Evolutionary conservation across 2,888 invertebrate species (phyloP).

Genomic region (Mechanitis mazaeus): DNA sequence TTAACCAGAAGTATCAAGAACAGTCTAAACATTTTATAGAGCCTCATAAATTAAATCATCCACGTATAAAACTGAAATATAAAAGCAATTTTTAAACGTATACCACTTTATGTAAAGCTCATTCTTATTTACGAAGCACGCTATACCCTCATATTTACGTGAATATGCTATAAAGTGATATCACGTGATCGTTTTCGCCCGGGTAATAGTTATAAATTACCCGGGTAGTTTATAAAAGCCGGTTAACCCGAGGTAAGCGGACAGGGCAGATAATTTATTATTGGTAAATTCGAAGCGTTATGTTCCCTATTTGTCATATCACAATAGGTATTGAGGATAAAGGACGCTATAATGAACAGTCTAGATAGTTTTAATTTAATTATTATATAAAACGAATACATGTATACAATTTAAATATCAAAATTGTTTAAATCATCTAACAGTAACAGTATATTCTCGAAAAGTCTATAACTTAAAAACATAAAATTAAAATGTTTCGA

Average conservation of each 20-base stretch:
- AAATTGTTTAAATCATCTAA: too few species aligned
- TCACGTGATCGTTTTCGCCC: constrained; percentile 73
- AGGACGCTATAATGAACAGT: constrained; percentile 19
- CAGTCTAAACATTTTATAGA: neutral
- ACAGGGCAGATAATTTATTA: constrained; percentile 75
- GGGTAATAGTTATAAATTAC: constrained; percentile 77
- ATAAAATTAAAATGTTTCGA: constrained; percentile 23
- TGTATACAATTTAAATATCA: too few species aligned
- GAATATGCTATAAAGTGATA: constrained; percentile 76
- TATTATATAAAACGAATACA: too few species aligned
- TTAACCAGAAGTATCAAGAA: too few species aligned
- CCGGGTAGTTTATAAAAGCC: constrained; percentile 76
- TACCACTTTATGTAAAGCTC: constrained; percentile 22
- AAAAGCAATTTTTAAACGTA: constrained; percentile 19
- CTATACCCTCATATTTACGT: constrained; percentile 65
- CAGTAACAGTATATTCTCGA: too few species aligned
- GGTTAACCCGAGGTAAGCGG: constrained; percentile 76
- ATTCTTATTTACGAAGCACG: constrained; percentile 31
- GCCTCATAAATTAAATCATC: neutral
- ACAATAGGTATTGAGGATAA: constrained; percentile 24
- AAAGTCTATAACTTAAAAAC: neutral
- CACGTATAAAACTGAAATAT: constrained; percentile 1
- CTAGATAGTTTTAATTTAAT: neutral
- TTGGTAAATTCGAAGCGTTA: constrained; percentile 69
- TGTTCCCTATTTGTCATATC: constrained; percentile 54